Percentiles rank a stretch among this genome's conserved stretches.
These are phyloP conservation scores for Macropis europaea DNA, from an alignment of 2,888 invertebrate genomes.

Conservation along the genomic window DNA sequence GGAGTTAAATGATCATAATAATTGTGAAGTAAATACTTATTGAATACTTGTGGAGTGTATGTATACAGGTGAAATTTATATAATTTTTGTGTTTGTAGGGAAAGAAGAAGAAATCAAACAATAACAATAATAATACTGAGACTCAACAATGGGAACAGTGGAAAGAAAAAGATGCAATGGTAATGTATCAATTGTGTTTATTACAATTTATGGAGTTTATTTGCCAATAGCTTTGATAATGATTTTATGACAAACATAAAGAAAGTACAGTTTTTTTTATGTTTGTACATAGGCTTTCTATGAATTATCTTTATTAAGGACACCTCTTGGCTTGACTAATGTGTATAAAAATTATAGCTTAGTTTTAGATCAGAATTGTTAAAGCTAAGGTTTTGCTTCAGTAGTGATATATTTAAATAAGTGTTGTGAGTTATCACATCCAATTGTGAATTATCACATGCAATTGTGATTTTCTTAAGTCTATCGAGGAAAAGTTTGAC, in stretches of 20 bases:
- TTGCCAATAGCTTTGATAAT: constrained; percentile 9
- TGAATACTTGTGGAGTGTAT: no score
- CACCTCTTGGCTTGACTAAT: constrained; percentile 20
- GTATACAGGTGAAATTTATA: no score
- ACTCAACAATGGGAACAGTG: constrained; percentile 87
- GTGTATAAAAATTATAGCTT: constrained; percentile 24
- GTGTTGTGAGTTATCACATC: constrained; percentile 55
- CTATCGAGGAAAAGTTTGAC: constrained; percentile 79
- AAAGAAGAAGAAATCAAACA: constrained; percentile 81
- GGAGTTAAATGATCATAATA: no score
- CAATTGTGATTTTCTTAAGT: constrained; percentile 66
- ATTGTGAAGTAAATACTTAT: background rate
- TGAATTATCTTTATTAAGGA: constrained; percentile 1
- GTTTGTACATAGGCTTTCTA: background rate
- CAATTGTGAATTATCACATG: constrained; percentile 55
- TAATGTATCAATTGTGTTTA: constrained; percentile 77
- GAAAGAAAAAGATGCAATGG: constrained; percentile 87
- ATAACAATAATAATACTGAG: constrained; percentile 80
- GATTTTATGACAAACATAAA: background rate
- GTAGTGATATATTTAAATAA: constrained; percentile 58
- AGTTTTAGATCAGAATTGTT: constrained; percentile 34
- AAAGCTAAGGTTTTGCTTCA: constrained; percentile 52
- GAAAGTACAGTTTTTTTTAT: background rate
- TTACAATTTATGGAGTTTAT: constrained; percentile 3
- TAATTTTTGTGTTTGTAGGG: constrained; percentile 66